phyloP scores from a whole-genome alignment of 2,888 invertebrate species.

The Aleiodes testaceus region DNA sequence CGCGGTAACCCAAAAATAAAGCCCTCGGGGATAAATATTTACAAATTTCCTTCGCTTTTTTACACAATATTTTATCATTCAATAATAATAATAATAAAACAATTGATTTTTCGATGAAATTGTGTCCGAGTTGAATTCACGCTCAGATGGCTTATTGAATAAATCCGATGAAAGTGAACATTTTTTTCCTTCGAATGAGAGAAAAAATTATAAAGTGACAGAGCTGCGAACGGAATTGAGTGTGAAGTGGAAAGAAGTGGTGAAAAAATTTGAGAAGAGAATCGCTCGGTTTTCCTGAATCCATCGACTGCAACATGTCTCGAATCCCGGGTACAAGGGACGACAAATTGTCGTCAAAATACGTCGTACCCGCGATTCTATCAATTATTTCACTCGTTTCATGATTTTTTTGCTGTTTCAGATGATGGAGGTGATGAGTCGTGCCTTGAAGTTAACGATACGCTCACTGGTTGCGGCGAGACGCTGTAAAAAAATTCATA shows the following conservation, averaged over 20 bases:
- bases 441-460: constrained; percentile 94
- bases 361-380: constrained; percentile 66
- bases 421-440: constrained; percentile 91
- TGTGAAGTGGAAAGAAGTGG: constrained; percentile 27
- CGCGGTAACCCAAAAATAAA: constrained; percentile 18
- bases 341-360: constrained; percentile 52
- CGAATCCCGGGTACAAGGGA: constrained; percentile 69
- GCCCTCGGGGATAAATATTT: constrained; percentile 28
- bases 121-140: constrained; percentile 18
- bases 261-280: constrained; percentile 1
- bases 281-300: constrained; percentile 18
- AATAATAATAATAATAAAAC: constrained; percentile 22
- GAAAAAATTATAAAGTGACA: constrained; percentile 20
- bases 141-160: constrained; percentile 18
- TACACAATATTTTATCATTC: background rate
- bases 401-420: constrained; percentile 71
- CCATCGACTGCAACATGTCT: constrained; percentile 26
- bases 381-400: constrained; percentile 26
- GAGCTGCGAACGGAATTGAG: constrained; percentile 37
- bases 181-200: background rate
- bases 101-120: constrained; percentile 17
- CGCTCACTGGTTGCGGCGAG: constrained; percentile 92
- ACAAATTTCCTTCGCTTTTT: constrained; percentile 9
- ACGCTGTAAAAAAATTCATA: constrained; percentile 73
- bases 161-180: constrained; percentile 11